phyloP scores from a whole-genome alignment of 2,113 vertebrate species.

The Chionodraco myersi region DNA sequence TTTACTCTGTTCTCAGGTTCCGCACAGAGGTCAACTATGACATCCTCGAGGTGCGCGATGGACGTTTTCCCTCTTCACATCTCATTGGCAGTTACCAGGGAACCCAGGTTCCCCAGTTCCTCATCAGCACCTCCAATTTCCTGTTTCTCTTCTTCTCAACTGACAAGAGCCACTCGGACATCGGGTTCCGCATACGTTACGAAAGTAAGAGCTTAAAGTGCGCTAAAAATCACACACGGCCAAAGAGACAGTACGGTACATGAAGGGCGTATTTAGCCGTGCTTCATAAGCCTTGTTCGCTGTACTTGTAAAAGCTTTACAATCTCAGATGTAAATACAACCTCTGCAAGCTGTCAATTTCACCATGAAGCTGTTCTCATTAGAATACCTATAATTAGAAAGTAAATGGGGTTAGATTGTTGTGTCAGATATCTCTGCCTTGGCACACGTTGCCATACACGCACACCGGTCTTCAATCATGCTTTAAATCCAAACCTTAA shows the following conservation, averaged over 20 bases:
- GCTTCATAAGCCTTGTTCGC: background rate
- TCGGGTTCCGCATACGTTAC: slow-evolving; percentile 97
- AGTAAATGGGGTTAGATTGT: slow-evolving; percentile 56
- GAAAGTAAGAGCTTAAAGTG: slow-evolving; percentile 89
- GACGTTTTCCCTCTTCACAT: slow-evolving; percentile 91
- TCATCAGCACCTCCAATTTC: slow-evolving; percentile 98
- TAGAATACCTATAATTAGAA: slow-evolving; percentile 53
- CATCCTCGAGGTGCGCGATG: slow-evolving; percentile 94
- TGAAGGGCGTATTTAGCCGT: background rate
- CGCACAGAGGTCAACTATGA: slow-evolving; percentile 98
- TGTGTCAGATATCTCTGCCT: slow-evolving; percentile 43
- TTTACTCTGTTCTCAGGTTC: slow-evolving; percentile 83
- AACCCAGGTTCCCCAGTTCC: slow-evolving; percentile 98
- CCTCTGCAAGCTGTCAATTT: slow-evolving; percentile 33
- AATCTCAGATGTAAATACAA: slow-evolving; percentile 40
- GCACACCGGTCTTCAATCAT: background rate
- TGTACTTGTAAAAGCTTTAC: slow-evolving; percentile 3
- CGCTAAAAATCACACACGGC: background rate
- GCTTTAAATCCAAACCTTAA: slow-evolving; percentile 2
- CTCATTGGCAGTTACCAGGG: slow-evolving; percentile 97
- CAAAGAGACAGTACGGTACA: background rate
- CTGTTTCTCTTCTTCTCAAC: slow-evolving; percentile 96
- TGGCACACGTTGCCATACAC: slow-evolving; percentile 10
- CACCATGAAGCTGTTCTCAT: slow-evolving; percentile 41
- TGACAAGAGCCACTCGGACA: slow-evolving; percentile 97